phyloP scores from a whole-genome alignment of 2,113 vertebrate species.

The Electrona antarctica region DNA sequence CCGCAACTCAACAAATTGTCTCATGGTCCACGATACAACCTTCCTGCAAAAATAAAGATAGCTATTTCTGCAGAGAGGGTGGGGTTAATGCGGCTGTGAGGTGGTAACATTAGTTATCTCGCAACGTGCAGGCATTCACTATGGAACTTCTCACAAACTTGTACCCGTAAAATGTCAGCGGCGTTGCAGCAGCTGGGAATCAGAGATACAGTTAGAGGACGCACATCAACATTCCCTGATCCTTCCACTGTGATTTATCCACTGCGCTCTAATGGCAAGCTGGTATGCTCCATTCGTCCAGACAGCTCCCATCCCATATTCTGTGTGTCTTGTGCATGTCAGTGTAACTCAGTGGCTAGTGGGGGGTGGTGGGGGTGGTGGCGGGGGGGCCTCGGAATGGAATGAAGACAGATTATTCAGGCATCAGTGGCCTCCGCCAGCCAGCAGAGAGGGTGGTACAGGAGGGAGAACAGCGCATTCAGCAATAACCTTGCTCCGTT shows the following conservation, averaged over 20 bases:
- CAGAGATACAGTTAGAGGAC: conserved; percentile 1
- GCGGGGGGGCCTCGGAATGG: conserved; percentile 28
- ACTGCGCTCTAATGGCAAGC: background rate
- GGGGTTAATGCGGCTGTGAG: background rate
- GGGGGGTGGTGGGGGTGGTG: too few relatives aligned
- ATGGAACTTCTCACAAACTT: background rate
- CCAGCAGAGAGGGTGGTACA: conserved; percentile 17
- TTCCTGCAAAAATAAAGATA: background rate
- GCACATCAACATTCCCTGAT: background rate
- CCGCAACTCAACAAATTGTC: background rate
- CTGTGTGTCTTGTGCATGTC: conserved; percentile 34
- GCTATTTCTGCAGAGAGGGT: background rate
- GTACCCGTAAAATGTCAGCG: background rate
- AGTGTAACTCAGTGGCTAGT: conserved; percentile 8
- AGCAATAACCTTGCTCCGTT: conserved; percentile 43
- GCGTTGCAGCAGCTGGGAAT: background rate
- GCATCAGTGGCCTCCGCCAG: conserved; percentile 30
- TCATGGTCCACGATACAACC: background rate
- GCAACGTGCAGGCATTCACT: background rate
- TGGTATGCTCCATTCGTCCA: conserved; percentile 5
- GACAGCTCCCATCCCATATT: conserved; percentile 20
- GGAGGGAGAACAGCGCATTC: conserved; percentile 46
- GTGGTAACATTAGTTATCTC: background rate
- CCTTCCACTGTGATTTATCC: conserved; percentile 11
- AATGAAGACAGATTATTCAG: conserved; percentile 63